Evolutionary conservation across 1,140 invertebrate species (phyloP), one percentile per base, ranked within the genome.

Genomic region (Zophobas morio): DNA sequence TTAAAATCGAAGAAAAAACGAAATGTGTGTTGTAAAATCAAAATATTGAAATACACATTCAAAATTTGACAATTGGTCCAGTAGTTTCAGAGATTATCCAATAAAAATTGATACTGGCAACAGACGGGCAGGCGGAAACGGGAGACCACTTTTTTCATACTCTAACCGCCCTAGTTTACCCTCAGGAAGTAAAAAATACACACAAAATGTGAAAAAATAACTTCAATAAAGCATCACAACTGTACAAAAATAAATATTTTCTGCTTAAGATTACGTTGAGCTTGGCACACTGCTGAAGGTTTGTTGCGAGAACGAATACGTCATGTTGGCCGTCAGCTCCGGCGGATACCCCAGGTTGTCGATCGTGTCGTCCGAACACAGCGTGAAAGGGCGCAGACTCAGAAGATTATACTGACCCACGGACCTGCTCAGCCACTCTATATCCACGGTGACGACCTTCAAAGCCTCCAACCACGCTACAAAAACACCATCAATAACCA

Each of bases 381-480:
- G 49, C 0, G 80, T 47, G 71, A 79, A 85, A 8, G 80, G 81
- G 0, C 82, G 74, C 46, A 85, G 74, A 63, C 82, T 85, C 5
- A 81, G 36, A 37, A 84, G 5, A 70, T 83, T 73, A 56, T 84
- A 85, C 46, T 83, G 81, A 34, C 81, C 84, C 34, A 86, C 80
- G 4, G 83, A 85, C 72, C 79, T 79, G 56, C 81, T 82, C 39
- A 86, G 75, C 85, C 85, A 86, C 75, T 85, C 83, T 1, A 86
- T 72, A 54, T 86, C 84, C 1, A 86, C 84, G 6, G 84, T 84
- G 5, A 82, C 80, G 1, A 81, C 75, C 78, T 82, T 82, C 20
- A 80, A 82, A 40, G 33, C 79, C 75, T 83, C 80, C 6, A 82
- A 57, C 81, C 81, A 86, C 6, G 57, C 85, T 86, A 63, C n/a